Evolutionary conservation across 2,797 vertebrate genomes (phyloP).

Genomic region (Rhodeus uyekii): DNA sequence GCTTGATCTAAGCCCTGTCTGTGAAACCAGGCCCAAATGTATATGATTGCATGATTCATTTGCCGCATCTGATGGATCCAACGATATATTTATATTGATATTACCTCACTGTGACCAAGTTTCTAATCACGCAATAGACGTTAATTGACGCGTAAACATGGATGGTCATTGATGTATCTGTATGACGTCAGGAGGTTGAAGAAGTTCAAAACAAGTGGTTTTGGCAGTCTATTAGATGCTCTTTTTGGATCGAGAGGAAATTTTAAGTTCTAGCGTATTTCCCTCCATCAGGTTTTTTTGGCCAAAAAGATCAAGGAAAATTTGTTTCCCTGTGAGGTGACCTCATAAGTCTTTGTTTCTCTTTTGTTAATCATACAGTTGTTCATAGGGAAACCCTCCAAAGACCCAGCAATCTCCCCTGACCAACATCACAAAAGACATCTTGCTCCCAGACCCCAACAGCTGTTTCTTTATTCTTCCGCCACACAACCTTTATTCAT

Average conservation of each 20-base stretch:
- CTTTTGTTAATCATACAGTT: constrained; percentile 15
- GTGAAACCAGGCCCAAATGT: background rate
- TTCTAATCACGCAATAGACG: background rate
- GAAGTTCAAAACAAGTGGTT: constrained; percentile 10
- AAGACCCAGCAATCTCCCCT: constrained; percentile 46
- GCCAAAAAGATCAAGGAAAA: constrained; percentile 8
- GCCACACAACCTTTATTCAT: constrained; percentile 63
- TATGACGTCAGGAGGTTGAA: background rate
- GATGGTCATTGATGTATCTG: background rate
- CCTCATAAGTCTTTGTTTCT: constrained; percentile 19
- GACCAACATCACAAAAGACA: constrained; percentile 57
- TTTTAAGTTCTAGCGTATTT: background rate
- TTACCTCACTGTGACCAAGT: background rate
- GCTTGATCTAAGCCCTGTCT: no score
- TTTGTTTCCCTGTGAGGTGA: background rate
- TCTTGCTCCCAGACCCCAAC: constrained; percentile 65
- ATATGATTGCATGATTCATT: background rate
- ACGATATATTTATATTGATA: background rate
- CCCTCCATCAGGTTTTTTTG: background rate
- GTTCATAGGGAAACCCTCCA: constrained; percentile 47
- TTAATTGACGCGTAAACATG: background rate
- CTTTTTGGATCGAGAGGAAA: constrained; percentile 5
- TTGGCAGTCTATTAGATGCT: background rate
- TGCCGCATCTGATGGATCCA: background rate
- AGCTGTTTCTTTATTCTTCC: constrained; percentile 63